Evolutionary conservation across 2,113 vertebrate species (phyloP), one percentile per base, ranked within the genome.

Genomic region (Sapajus apella): DNA sequence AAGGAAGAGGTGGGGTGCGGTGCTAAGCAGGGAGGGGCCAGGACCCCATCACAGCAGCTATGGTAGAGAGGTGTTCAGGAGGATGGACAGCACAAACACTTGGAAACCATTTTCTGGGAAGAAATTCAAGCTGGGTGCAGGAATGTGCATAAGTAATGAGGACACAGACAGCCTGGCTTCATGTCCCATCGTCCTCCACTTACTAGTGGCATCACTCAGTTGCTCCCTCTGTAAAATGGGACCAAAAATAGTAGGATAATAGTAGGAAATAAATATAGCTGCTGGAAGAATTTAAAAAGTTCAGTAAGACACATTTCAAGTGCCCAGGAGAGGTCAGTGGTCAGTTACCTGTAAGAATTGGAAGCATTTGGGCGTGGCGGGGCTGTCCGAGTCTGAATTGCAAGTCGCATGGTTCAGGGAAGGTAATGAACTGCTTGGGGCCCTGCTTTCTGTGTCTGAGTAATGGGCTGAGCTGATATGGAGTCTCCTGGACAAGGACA

Each of bases 311-410:
- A 21, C 37, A 11, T 0, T 23, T 32, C 13, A 21, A 35, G 37
- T 27, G 7, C 35, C n/a, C 58, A 37, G 1, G 58, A n/a, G 8
- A 32, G 0, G 9, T 45, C 0, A 37, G n/a, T 16, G 23, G 64
- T 66, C 32, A 25, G 23, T 20, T 37, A 23, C 32, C 55, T 40
- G 2, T 6, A 61, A 25, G 76, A 32, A 47, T 21, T 5, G 18
- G n/a, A 73, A 47, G 35, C n/a, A 83, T 55, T 1, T 2, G 37
- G 45, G 37, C 32, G 17, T 4, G 2, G 5, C 0, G 25, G 21
- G n/a, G 27, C 1, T 20, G 66, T 37, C 21, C 11, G 18, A 55
- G 25, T 64, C 8, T 43, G 40, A 47, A 52, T 3, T 0, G 5
- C 55, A 35, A 7, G 8, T 30, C 5, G 3, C 4, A 5, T 2